A percentile compares a stretch with the other conserved stretches of the same genome.
Evolutionary conservation across 2,113 vertebrate genomes (phyloP).

Genomic region (Sterna hirundo): DNA sequence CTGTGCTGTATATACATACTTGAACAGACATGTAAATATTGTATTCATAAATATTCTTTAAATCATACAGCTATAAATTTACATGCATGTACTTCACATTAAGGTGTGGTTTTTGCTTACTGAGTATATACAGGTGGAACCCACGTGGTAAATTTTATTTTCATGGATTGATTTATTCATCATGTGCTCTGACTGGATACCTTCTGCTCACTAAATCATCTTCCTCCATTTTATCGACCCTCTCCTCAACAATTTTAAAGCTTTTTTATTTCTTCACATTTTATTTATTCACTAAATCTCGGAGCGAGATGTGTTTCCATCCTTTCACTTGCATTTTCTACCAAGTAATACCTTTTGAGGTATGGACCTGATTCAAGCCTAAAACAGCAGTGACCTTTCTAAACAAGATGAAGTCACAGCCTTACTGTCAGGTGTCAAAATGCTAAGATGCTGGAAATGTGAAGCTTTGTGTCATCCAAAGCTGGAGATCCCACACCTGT

Average conservation of each 20-base stretch:
- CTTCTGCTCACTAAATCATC: neutral
- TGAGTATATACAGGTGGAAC: neutral
- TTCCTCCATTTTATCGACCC: neutral
- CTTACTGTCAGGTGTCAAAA: neutral
- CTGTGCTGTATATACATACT: neutral
- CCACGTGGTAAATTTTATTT: neutral
- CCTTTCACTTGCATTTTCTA: neutral
- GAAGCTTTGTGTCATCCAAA: neutral
- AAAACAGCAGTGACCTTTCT: neutral
- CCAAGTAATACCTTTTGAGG: neutral
- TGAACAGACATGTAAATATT: neutral
- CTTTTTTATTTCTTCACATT: neutral
- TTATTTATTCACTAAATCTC: conserved; percentile 4
- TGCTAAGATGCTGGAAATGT: neutral
- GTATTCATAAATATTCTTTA: neutral
- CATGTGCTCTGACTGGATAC: neutral
- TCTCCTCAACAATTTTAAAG: neutral
- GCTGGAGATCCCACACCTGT: neutral
- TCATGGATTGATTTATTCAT: conserved; percentile 6
- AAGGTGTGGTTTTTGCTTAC: neutral
- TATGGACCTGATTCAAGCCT: neutral
- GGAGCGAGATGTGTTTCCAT: neutral
- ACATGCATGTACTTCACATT: neutral
- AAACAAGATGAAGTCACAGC: neutral
- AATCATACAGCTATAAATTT: neutral